Conservation (phyloP, 2,888 invertebrate genomes). For the Melanostoma scalare region DNA sequence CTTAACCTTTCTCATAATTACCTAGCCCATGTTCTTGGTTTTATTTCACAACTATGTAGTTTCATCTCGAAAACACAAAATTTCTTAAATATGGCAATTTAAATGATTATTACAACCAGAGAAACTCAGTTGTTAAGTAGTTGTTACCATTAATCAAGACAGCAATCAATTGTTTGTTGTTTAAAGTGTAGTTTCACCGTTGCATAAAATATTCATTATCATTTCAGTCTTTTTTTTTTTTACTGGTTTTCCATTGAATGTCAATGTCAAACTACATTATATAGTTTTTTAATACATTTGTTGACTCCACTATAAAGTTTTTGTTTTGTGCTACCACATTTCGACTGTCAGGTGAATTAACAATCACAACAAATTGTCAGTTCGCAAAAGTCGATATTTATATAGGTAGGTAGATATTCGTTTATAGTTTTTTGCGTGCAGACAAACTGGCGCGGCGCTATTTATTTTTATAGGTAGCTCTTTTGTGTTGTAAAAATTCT, state of each 20-base stretch:
- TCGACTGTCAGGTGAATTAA: background rate
- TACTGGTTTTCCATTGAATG: background rate
- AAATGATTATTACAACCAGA: too few relatives aligned
- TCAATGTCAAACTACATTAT: background rate
- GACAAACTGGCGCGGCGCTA: conserved; percentile 46
- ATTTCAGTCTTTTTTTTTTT: background rate
- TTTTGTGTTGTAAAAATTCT: background rate
- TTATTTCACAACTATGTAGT: too few relatives aligned
- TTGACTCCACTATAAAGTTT: background rate
- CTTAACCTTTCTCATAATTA: too few relatives aligned
- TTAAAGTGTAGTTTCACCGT: background rate
- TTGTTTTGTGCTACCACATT: background rate
- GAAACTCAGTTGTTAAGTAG: too few relatives aligned
- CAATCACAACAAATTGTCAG: background rate
- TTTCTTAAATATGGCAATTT: too few relatives aligned
- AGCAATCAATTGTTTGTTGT: too few relatives aligned
- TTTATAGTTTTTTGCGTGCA: conserved; percentile 45
- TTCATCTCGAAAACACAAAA: too few relatives aligned
- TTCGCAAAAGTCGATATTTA: too few relatives aligned
- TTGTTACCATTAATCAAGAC: too few relatives aligned
- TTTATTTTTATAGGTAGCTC: background rate
- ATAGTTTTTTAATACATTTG: too few relatives aligned
- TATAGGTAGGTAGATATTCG: background rate
- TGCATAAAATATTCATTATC: background rate
- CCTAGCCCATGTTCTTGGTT: too few relatives aligned